Conservation (phyloP, 2,113 vertebrate species). For the Corythornis vintsioides region DNA sequence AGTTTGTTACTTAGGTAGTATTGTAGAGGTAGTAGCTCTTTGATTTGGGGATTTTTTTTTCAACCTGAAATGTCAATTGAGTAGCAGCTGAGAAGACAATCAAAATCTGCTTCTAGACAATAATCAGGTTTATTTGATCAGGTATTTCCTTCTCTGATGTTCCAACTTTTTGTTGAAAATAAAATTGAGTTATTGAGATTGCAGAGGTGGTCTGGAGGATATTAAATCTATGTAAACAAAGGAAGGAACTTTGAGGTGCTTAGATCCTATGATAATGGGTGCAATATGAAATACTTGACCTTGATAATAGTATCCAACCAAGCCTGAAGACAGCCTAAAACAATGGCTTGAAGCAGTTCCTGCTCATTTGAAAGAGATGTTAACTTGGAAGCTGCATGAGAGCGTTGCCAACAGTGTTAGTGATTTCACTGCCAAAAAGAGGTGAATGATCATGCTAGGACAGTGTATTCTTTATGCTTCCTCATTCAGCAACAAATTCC, state of each 20-base stretch:
- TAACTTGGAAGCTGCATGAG: constrained; percentile 40
- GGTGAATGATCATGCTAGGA: constrained; percentile 14
- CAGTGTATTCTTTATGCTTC: constrained; percentile 6
- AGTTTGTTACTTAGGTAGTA: background rate
- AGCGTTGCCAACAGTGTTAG: background rate
- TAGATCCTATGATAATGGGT: background rate
- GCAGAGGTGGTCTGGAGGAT: constrained; percentile 23
- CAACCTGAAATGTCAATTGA: background rate
- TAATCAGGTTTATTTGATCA: background rate
- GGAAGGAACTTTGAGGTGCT: constrained; percentile 17
- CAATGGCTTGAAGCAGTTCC: constrained; percentile 36
- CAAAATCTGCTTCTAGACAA: background rate
- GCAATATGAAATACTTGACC: background rate
- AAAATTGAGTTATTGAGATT: background rate
- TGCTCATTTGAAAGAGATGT: constrained; percentile 27
- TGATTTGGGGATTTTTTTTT: background rate
- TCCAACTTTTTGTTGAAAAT: background rate
- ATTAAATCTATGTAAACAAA: constrained; percentile 1
- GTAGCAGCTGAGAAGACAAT: background rate
- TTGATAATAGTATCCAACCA: background rate
- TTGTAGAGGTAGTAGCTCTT: background rate
- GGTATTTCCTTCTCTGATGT: background rate
- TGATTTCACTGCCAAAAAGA: constrained; percentile 35
- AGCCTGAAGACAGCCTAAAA: constrained; percentile 14
- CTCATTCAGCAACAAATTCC: constrained; percentile 3